A percentile compares a stretch with the other conserved stretches of the same genome.
phyloP scores from a whole-genome alignment of 2,888 invertebrate genomes.

The Monopis laevigella region DNA sequence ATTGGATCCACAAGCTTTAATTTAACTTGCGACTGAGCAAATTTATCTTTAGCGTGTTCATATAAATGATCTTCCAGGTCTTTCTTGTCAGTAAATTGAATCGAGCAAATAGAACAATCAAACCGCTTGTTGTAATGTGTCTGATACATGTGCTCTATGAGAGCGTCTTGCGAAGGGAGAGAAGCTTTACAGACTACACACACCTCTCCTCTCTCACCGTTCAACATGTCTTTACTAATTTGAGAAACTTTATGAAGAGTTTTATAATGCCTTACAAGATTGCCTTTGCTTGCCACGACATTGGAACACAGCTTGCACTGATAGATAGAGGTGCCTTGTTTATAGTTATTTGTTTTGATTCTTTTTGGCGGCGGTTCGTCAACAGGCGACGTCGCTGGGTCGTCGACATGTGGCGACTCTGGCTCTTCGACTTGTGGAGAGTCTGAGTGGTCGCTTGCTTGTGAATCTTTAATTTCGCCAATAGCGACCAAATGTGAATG shows the following conservation, averaged over 20 bases:
- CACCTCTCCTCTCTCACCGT: too few species aligned
- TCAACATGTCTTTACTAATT: too few species aligned
- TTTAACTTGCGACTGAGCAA: background rate
- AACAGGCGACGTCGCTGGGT: background rate
- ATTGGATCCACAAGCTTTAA: background rate
- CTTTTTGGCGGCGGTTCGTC: background rate
- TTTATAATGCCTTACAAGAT: too few species aligned
- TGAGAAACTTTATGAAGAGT: too few species aligned
- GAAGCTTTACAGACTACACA: background rate
- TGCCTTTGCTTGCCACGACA: too few species aligned
- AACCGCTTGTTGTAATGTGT: background rate
- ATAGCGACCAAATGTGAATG: constrained; percentile 34
- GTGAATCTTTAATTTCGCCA: constrained; percentile 11
- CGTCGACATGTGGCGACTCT: background rate
- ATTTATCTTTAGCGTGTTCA: background rate
- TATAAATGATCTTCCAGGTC: constrained; percentile 4
- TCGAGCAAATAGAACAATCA: background rate
- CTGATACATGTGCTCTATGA: background rate
- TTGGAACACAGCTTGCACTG: too few species aligned
- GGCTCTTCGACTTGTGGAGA: background rate
- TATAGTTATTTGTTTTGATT: background rate
- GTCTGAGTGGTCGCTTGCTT: background rate
- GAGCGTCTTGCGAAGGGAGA: background rate
- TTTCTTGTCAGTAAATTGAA: background rate
- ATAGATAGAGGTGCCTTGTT: background rate